These are phyloP conservation scores for Phrynocephalus versicolor DNA, from an alignment of 2,113 vertebrate species.

Conservation along the genomic window DNA sequence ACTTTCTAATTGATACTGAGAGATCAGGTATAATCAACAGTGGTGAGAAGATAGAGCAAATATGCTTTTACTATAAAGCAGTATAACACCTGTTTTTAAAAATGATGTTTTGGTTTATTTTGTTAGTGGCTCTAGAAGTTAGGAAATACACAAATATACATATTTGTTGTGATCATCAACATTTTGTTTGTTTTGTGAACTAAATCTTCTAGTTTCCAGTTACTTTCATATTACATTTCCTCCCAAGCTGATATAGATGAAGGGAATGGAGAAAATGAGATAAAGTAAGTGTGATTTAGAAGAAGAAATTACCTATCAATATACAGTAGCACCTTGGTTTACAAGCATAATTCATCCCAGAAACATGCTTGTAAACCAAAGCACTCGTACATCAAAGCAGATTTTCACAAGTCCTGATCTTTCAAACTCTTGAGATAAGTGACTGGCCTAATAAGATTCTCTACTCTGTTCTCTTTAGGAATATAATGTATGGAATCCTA, in stretches of 20 bases:
- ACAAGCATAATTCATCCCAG: too few relatives aligned
- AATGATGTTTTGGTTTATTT: too few relatives aligned
- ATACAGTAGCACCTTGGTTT: too few relatives aligned
- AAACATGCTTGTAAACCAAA: too few relatives aligned
- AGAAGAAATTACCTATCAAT: constrained; percentile 40
- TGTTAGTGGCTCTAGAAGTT: too few relatives aligned
- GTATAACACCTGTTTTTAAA: too few relatives aligned
- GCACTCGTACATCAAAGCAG: too few relatives aligned
- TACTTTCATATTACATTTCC: constrained; percentile 31
- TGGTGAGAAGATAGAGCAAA: not conserved
- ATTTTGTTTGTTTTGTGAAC: constrained; percentile 38
- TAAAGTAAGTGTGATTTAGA: constrained; percentile 41
- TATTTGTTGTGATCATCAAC: too few relatives aligned
- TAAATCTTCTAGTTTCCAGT: constrained; percentile 15
- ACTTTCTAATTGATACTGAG: not conserved
- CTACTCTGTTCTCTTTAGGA: not conserved
- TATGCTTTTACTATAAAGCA: not conserved
- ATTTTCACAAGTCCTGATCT: not conserved
- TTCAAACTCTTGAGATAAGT: not conserved
- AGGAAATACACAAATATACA: too few relatives aligned
- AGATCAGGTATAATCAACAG: not conserved
- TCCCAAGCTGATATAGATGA: not conserved
- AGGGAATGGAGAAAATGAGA: constrained; percentile 2
- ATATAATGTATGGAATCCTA: not conserved
- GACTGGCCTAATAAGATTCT: too few relatives aligned